These are phyloP conservation scores for Epizoanthus illoricatus DNA, from an alignment of 92 coral and sea anemone species.

Conservation along the genomic window DNA sequence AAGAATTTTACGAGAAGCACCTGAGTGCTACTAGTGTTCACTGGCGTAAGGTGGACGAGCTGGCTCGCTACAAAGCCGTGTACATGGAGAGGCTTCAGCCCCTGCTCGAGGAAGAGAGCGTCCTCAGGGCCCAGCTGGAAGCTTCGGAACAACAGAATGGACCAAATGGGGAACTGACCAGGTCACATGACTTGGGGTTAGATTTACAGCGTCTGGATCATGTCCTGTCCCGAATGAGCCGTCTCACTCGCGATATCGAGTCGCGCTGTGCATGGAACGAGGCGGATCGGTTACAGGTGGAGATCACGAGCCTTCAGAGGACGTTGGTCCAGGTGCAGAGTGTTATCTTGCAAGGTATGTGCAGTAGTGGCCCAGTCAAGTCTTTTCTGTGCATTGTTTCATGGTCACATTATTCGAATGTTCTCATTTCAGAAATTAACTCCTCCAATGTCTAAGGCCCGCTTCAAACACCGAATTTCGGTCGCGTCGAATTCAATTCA, in stretches of 20 bases:
- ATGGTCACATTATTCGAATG: neutral
- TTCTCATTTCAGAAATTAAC: neutral
- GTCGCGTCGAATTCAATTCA: too few relatives aligned
- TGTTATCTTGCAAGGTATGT: slow-evolving; percentile 50
- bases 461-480: too few relatives aligned
- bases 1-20: slow-evolving; percentile 47
- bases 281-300: slow-evolving; percentile 22
- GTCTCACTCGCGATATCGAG: slow-evolving; percentile 52
- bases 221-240: slow-evolving; percentile 48
- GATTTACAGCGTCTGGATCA: slow-evolving; percentile 60
- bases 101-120: slow-evolving; percentile 42
- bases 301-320: slow-evolving; percentile 33
- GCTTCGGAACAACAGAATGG: slow-evolving; percentile 31
- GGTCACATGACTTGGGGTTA: slow-evolving; percentile 59
- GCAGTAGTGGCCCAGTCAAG: too few relatives aligned
- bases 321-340: slow-evolving; percentile 46
- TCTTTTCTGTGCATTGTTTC: neutral
- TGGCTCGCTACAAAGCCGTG: slow-evolving; percentile 46
- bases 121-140: slow-evolving; percentile 34
- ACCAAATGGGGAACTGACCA: slow-evolving; percentile 22
- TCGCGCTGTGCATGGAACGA: slow-evolving; percentile 49
- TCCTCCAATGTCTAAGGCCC: too few relatives aligned
- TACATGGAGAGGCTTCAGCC: slow-evolving; percentile 52
- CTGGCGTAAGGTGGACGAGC: slow-evolving; percentile 57
- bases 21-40: slow-evolving; percentile 40